phyloP scores from a whole-genome alignment of 2,113 vertebrate species.

The Hippocampus abdominalis region DNA sequence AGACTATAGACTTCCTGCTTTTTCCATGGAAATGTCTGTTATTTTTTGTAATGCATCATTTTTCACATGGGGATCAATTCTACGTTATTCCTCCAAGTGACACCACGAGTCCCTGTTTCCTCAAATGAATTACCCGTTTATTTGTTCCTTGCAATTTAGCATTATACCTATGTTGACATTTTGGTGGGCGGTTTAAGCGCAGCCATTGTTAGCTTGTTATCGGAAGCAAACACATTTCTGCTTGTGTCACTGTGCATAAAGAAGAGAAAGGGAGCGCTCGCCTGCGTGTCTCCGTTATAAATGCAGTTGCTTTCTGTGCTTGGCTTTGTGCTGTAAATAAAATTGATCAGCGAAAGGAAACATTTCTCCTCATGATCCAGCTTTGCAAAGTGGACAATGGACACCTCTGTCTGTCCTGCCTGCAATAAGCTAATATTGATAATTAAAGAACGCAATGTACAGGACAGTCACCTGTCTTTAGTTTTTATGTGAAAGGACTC shows the following conservation, averaged over 20 bases:
- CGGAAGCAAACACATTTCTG: slow-evolving; percentile 40
- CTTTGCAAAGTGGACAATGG: not conserved
- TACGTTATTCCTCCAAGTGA: not conserved
- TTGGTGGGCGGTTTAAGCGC: slow-evolving; percentile 41
- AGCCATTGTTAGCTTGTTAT: slow-evolving; percentile 54
- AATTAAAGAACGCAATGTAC: not conserved
- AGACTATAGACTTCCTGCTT: slow-evolving; percentile 16
- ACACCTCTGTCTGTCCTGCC: not conserved
- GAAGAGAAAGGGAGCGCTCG: slow-evolving; percentile 42
- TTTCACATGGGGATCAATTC: slow-evolving; percentile 32
- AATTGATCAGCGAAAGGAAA: not conserved
- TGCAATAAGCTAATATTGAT: not conserved
- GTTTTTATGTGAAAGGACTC: not conserved
- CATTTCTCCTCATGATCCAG: not conserved
- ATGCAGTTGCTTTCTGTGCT: slow-evolving; percentile 20
- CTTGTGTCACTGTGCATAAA: slow-evolving; percentile 24
- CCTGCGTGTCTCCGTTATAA: slow-evolving; percentile 7
- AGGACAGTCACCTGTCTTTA: not conserved
- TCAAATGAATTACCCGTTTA: not conserved
- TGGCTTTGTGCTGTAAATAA: slow-evolving; percentile 45
- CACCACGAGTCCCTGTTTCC: slow-evolving; percentile 8
- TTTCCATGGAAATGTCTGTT: slow-evolving; percentile 30
- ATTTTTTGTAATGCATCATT: slow-evolving; percentile 49
- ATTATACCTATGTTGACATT: slow-evolving; percentile 7
- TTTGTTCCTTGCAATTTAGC: not conserved